Evolutionary conservation across 2,113 vertebrate species (phyloP).

Genomic region (Eretmochelys imbricata): DNA sequence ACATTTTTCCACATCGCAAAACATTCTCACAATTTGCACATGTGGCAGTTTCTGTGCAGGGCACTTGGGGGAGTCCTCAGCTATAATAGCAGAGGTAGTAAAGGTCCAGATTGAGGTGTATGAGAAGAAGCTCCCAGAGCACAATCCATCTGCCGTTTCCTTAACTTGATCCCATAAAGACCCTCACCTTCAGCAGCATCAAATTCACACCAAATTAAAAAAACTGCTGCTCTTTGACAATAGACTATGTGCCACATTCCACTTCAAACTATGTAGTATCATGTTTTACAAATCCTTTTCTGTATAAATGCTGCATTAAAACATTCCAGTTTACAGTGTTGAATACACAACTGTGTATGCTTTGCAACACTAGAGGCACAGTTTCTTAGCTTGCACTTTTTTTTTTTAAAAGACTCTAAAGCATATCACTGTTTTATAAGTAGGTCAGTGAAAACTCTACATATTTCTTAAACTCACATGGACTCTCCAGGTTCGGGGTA

Average conservation of each 20-base stretch:
- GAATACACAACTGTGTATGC: conserved; percentile 6
- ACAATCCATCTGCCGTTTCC: conserved; percentile 5
- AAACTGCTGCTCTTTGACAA: conserved; percentile 49
- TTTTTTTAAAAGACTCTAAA: neutral
- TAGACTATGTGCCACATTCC: conserved; percentile 6
- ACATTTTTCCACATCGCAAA: neutral
- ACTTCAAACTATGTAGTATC: conserved; percentile 48
- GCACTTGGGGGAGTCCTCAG: neutral
- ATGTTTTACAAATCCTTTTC: conserved; percentile 45
- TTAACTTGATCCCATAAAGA: conserved; percentile 29
- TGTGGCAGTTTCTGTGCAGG: fast-evolving
- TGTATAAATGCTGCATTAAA: conserved; percentile 28
- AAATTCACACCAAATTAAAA: conserved; percentile 43
- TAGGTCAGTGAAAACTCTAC: conserved; percentile 65
- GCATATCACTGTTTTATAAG: conserved; percentile 55
- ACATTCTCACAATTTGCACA: neutral
- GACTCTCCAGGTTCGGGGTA: conserved; percentile 46
- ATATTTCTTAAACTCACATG: conserved; percentile 63
- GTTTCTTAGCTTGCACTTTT: neutral
- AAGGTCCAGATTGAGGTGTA: neutral
- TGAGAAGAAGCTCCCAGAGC: neutral
- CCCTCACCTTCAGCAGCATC: conserved; percentile 5
- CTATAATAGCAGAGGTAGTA: neutral
- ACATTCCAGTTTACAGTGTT: neutral
- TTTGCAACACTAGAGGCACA: conserved; percentile 13